phyloP scores from a whole-genome alignment of 2,113 vertebrate species.

The Butorides virescens region DNA sequence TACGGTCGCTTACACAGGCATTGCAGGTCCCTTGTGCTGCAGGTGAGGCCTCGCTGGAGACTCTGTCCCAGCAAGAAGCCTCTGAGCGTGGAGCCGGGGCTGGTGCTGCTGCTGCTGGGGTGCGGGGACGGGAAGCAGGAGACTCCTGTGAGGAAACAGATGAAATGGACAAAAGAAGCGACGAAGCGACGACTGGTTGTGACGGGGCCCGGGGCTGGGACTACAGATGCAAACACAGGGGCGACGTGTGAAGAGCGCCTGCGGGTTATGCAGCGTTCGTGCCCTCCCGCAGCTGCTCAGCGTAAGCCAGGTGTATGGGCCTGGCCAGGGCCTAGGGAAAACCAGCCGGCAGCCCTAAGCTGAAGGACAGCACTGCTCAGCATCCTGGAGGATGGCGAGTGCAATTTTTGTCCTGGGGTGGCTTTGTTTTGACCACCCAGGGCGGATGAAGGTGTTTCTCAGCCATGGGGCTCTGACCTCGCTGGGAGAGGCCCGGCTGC shows the following conservation, averaged over 20 bases:
- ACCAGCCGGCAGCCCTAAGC: neutral
- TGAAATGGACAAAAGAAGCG: neutral
- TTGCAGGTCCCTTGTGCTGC: neutral
- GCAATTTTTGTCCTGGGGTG: neutral
- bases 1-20: too few relatives aligned
- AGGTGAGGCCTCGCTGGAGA: neutral
- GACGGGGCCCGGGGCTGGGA: fast-evolving
- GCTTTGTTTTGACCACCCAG: neutral
- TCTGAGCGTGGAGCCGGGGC: neutral
- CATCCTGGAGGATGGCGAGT: fast-evolving
- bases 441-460: neutral
- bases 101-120: neutral
- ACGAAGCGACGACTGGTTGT: fast-evolving
- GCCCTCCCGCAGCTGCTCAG: neutral
- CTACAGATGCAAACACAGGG: neutral
- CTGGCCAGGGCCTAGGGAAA: neutral
- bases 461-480: neutral
- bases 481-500: neutral
- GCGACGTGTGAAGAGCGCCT: fast-evolving
- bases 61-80: neutral
- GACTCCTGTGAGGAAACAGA: neutral
- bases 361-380: neutral
- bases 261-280: neutral
- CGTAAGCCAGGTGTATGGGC: fast-evolving
- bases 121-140: neutral